A percentile compares a stretch with the other conserved stretches of the same genome.
Conservation (phyloP, 2,113 vertebrate species). For the Cryptotis parvus region DNA sequence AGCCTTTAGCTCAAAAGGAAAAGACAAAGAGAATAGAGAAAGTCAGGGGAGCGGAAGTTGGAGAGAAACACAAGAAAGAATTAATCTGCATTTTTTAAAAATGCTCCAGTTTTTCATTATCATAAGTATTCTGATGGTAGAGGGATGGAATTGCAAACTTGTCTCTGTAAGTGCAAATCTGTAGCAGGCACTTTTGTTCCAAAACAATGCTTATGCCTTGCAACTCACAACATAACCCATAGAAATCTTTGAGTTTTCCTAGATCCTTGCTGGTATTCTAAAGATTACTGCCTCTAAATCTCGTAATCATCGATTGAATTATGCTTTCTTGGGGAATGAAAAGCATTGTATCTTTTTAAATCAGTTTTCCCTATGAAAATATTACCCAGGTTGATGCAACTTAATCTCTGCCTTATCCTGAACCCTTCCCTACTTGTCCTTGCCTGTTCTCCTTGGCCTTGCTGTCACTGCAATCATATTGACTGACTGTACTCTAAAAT, state of each 20-base stretch:
- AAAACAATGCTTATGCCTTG: background rate
- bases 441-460: background rate
- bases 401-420: background rate
- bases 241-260: background rate
- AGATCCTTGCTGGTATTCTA: background rate
- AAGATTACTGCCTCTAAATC: background rate
- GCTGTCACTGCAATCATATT: background rate
- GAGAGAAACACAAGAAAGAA: background rate
- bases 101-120: background rate
- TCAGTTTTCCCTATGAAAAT: slow-evolving; percentile 19
- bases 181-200: background rate
- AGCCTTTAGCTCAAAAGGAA: background rate
- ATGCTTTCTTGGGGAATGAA: background rate
- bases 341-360: background rate
- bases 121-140: slow-evolving; percentile 12
- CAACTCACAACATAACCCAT: background rate
- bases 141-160: background rate
- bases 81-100: background rate
- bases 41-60: background rate
- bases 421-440: too few relatives aligned
- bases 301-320: background rate
- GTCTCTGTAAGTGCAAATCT: slow-evolving; percentile 51
- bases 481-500: background rate
- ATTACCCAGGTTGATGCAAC: background rate
- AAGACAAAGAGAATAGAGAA: background rate